Percentiles rank a stretch among this genome's conserved stretches.
These are phyloP conservation scores for Sebastiscus albofasciatus DNA, from an alignment of 2,797 vertebrate species.

Conservation along the genomic window DNA sequence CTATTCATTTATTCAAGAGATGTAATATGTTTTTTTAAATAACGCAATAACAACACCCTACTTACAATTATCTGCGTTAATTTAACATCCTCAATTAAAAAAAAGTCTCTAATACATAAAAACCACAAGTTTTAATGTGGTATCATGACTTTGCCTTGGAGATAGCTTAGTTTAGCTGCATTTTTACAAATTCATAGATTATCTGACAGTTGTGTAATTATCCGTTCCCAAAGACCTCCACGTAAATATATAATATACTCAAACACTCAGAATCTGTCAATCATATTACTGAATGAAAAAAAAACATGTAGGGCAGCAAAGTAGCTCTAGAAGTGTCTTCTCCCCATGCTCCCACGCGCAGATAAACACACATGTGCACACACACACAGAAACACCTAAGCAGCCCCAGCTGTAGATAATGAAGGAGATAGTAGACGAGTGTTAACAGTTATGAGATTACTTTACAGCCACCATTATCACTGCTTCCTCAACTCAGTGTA, in stretches of 20 bases:
- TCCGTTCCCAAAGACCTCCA: not conserved
- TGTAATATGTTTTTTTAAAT: not conserved
- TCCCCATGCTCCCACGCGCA: not conserved
- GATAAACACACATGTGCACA: not conserved
- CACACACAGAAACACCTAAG: constrained; percentile 37
- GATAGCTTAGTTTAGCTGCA: no score
- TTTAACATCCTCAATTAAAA: not conserved
- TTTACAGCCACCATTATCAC: constrained; percentile 69
- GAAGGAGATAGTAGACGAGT: constrained; percentile 51
- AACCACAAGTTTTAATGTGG: not conserved
- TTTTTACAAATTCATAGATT: not conserved
- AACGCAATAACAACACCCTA: not conserved
- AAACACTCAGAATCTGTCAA: not conserved
- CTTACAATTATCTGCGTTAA: not conserved
- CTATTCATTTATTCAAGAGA: not conserved
- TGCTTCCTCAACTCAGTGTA: constrained; percentile 52
- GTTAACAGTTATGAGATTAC: constrained; percentile 66
- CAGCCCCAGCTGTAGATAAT: constrained; percentile 58
- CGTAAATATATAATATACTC: not conserved
- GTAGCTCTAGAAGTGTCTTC: not conserved
- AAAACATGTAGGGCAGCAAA: not conserved
- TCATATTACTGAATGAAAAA: not conserved
- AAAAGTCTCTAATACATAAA: not conserved
- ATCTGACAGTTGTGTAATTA: not conserved
- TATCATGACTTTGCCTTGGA: not conserved